These are phyloP conservation scores for Pelmatolapia mariae DNA, from an alignment of 2,113 vertebrate genomes.

Conservation along the genomic window DNA sequence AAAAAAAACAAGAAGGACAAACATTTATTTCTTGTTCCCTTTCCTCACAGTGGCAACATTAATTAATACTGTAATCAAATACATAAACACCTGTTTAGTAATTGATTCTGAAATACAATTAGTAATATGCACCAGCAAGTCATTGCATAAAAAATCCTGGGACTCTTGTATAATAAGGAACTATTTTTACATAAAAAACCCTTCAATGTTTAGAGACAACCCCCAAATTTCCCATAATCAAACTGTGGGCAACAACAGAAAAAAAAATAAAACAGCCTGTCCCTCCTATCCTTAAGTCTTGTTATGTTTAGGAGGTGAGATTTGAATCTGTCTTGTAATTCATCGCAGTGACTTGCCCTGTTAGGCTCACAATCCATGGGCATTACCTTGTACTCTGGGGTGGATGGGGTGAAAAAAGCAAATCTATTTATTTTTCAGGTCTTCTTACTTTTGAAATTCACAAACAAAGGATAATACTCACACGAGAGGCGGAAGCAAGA, in stretches of 20 bases:
- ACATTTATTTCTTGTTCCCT: not conserved
- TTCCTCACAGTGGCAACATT: not conserved
- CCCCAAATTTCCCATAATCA: rapidly evolving
- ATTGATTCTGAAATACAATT: not conserved
- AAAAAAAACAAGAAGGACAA: no score
- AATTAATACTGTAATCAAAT: not conserved
- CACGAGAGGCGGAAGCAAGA: no score
- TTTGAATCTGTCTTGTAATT: no score
- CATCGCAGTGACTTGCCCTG: no score
- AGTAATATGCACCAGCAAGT: not conserved
- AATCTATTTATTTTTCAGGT: no score
- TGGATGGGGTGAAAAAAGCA: no score
- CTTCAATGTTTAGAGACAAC: not conserved
- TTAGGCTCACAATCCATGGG: no score
- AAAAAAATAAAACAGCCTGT: not conserved
- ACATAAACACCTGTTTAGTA: not conserved
- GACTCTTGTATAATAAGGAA: not conserved
- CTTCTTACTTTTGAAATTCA: no score
- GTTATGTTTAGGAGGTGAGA: not conserved
- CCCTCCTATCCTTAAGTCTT: not conserved
- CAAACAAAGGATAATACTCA: no score
- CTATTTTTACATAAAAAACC: not conserved
- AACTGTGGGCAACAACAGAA: not conserved
- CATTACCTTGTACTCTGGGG: no score
- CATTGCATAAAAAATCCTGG: not conserved